Evolutionary conservation across 2,888 invertebrate species (phyloP), one percentile per base, ranked within the genome.

Genomic region (Slavum lentiscoides): DNA sequence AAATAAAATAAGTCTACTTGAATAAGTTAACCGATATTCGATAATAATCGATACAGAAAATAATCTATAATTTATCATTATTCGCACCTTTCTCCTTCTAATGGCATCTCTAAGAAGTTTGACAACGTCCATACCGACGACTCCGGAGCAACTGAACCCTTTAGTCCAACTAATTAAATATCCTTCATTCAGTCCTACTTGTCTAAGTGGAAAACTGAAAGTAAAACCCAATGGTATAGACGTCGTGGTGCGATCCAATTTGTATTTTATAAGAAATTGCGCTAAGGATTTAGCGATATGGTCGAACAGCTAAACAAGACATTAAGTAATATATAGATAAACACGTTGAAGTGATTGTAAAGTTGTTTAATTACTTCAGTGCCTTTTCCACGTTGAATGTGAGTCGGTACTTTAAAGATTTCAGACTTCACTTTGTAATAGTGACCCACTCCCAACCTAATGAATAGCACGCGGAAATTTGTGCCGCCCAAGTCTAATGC

Each of bases 401-500:
- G 91, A 86, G 94, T 93, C 62, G 99, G 97, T 86, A 99, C 94
- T 81, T 96, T 95, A 88, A 94, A 99, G 86, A 98, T 97, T 88
- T 97, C 96, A 83, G 96, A 96, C 87, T 95, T 93, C 97, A 98
- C 97, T 86, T 95, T 93, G 86, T 96, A 96, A 1, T 62, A 7
- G 85, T 94, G 92, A 85, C 92, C 92, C 81, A 91, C 92, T 83
- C 93, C 92, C 85, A 98, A 88, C 84, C 94, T 93, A 86, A 99
- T 95, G 82, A 97, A 90, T 84, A 98, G 89, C 23, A 98, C 97
- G 84, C 98, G 91, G 89, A 98, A 98, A 87, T 99, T 98, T 73
- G 98, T 98, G 74, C 98, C 98, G 76, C 98, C 98, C 86, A 99
- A 90, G 88, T 99, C 98, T 85, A 99, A 90, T 3, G 98, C 98